These are phyloP conservation scores for Nothocercus nigrocapillus DNA, from an alignment of 2,113 vertebrate genomes.

Conservation along the genomic window DNA sequence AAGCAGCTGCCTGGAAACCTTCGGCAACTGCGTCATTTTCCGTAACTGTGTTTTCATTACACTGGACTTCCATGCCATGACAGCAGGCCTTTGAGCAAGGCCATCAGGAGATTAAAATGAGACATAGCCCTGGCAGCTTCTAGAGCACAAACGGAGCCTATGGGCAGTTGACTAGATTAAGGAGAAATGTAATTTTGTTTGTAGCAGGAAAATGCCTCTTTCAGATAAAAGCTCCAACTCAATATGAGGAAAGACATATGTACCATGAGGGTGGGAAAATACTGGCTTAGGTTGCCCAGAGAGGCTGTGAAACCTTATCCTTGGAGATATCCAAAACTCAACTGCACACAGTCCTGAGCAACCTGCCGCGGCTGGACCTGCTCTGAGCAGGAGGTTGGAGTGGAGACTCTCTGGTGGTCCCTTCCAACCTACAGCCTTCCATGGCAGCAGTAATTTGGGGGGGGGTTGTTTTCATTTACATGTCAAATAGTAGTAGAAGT, in stretches of 20 bases:
- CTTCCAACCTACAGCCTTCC: not conserved
- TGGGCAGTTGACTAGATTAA: not conserved
- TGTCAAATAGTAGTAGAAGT: not conserved
- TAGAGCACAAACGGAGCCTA: not conserved
- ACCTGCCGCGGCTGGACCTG: not conserved
- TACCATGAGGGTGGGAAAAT: not conserved
- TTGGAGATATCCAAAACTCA: not conserved
- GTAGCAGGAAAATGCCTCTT: not conserved
- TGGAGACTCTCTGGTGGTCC: not conserved
- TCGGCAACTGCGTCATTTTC: not conserved
- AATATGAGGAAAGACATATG: not conserved
- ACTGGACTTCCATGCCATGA: not conserved
- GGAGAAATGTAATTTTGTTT: not conserved
- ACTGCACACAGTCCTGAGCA: not conserved
- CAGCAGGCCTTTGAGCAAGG: conserved; percentile 2
- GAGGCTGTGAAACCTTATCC: not conserved
- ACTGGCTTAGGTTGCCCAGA: not conserved
- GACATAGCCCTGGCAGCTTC: not conserved
- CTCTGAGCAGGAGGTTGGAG: not conserved
- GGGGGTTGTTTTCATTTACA: not conserved
- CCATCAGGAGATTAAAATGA: conserved; percentile 33
- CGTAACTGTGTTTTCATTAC: not conserved
- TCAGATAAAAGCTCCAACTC: not conserved
- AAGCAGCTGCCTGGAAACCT: not conserved
- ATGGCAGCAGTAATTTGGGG: not conserved